Evolutionary conservation across 2,113 vertebrate species (phyloP).

Genomic region (Callaeas wilsoni): DNA sequence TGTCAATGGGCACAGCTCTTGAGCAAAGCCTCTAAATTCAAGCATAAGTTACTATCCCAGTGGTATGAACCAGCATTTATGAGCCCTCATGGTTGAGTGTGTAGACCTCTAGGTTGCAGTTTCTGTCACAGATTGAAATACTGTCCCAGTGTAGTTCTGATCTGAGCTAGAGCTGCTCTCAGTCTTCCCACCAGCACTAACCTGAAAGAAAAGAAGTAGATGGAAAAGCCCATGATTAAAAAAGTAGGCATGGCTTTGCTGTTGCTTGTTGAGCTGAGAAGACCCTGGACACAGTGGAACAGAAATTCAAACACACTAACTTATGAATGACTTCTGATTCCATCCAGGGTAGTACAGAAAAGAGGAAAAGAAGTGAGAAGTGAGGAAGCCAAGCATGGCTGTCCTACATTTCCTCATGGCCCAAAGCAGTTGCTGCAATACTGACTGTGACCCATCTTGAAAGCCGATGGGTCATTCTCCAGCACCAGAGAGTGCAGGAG

Average conservation of each 20-base stretch:
- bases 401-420: not conserved
- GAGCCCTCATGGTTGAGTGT: not conserved
- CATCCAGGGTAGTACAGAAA: not conserved
- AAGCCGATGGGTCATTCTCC: not conserved
- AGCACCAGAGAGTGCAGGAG: not conserved
- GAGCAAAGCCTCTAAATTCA: not conserved
- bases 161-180: not conserved
- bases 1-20: not conserved
- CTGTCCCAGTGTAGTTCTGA: not conserved
- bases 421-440: not conserved
- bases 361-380: not conserved
- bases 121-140: not conserved
- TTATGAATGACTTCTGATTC: not conserved
- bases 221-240: not conserved
- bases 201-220: not conserved
- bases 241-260: not conserved
- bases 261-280: not conserved
- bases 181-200: not conserved
- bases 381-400: not conserved
- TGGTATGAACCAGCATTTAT: not conserved
- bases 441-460: accelerated
- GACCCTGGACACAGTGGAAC: not conserved
- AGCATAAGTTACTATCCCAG: not conserved
- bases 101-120: not conserved
- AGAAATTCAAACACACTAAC: not conserved